A percentile compares a stretch with the other conserved stretches of the same genome.
Conservation (phyloP, 2,113 vertebrate genomes). For the Ellobius talpinus region DNA sequence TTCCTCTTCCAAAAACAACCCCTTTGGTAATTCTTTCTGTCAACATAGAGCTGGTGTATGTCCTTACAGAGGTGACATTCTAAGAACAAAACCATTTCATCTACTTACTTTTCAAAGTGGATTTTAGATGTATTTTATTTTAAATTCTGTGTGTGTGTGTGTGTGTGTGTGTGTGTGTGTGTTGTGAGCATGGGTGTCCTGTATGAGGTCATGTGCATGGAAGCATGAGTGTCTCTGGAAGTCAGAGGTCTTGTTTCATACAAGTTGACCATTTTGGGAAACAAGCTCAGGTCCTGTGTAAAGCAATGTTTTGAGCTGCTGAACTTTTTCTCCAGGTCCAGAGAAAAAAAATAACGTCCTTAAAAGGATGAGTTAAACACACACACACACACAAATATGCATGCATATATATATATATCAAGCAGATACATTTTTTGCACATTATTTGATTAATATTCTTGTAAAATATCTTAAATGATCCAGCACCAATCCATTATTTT, state of each 20-base stretch:
- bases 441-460: slow-evolving; percentile 63
- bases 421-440: not conserved
- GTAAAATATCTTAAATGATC: slow-evolving; percentile 52
- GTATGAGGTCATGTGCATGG: not conserved
- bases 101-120: slow-evolving; percentile 3
- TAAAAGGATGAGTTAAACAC: not conserved
- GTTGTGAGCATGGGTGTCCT: not conserved
- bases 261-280: not conserved
- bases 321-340: not conserved
- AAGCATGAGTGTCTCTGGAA: not conserved
- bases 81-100: not conserved
- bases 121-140: slow-evolving; percentile 6
- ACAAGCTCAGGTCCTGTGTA: not conserved
- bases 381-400: too few relatives aligned
- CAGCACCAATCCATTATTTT: slow-evolving; percentile 55
- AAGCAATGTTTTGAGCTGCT: too few relatives aligned
- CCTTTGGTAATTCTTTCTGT: not conserved
- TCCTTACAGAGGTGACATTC: not conserved
- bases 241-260: not conserved
- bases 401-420: not conserved
- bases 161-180: not conserved
- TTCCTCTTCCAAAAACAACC: not conserved
- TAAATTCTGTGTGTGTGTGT: not conserved
- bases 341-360: not conserved
- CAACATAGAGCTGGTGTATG: not conserved